Evolutionary conservation across 2,888 invertebrate species (phyloP).

Genomic region (Eilema caniola): DNA sequence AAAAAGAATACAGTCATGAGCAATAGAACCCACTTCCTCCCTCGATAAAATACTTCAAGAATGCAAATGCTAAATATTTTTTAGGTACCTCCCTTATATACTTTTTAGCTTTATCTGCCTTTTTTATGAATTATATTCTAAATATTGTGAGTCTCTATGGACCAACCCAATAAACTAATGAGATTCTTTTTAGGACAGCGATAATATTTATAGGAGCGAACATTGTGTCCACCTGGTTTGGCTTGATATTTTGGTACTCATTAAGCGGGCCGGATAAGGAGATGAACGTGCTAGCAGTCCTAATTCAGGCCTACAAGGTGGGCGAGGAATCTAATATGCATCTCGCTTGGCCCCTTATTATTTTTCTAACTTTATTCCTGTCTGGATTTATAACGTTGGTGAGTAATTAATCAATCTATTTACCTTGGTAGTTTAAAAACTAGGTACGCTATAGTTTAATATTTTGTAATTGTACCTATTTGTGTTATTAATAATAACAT

Average conservation of each 20-base stretch:
- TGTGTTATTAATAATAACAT: too few species aligned
- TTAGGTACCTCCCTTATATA: too few species aligned
- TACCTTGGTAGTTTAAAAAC: neutral
- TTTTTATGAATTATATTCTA: neutral
- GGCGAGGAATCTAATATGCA: slow-evolving; percentile 52
- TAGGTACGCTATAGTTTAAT: neutral
- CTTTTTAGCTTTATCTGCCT: neutral
- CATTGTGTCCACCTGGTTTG: slow-evolving; percentile 65
- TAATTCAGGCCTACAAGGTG: slow-evolving; percentile 64
- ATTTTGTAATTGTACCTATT: too few species aligned
- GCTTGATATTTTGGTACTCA: slow-evolving; percentile 71
- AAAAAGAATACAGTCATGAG: too few species aligned
- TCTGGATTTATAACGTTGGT: slow-evolving; percentile 77
- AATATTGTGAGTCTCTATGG: neutral
- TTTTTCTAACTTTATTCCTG: slow-evolving; percentile 62
- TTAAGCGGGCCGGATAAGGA: slow-evolving; percentile 59
- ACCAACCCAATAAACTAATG: neutral
- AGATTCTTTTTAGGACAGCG: slow-evolving; percentile 65
- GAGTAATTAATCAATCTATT: slow-evolving; percentile 26
- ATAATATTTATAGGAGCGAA: slow-evolving; percentile 61
- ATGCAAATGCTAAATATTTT: too few species aligned
- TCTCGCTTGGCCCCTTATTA: slow-evolving; percentile 65
- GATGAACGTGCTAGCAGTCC: slow-evolving; percentile 61
- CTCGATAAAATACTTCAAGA: neutral
- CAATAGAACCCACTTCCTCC: too few species aligned